phyloP scores from a whole-genome alignment of 1,140 invertebrate genomes.

The Caenorhabditis briggsae region DNA sequence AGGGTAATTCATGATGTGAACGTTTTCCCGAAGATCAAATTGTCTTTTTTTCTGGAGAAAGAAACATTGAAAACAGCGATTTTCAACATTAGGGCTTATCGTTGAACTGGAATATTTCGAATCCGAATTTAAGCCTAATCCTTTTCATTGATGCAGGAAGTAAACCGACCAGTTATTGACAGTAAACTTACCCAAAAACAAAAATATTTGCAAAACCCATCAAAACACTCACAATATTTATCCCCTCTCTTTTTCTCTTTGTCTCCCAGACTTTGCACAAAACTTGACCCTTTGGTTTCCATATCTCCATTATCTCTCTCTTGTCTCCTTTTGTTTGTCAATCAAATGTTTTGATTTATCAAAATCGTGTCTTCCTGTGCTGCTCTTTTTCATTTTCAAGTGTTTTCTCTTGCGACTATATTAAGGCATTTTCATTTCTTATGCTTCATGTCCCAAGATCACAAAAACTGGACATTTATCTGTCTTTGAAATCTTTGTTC shows the following conservation, averaged over 20 bases:
- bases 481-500: neutral
- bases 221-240: too few relatives aligned
- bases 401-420: neutral
- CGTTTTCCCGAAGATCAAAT: too few relatives aligned
- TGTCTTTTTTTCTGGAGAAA: too few relatives aligned
- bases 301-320: neutral
- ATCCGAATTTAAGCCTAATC: too few relatives aligned
- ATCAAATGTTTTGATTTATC: slow-evolving; percentile 6
- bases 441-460: neutral
- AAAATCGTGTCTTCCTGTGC: neutral
- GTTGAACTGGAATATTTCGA: too few relatives aligned
- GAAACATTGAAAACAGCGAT: too few relatives aligned
- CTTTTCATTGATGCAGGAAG: too few relatives aligned
- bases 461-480: slow-evolving; percentile 34
- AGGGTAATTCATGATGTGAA: too few relatives aligned
- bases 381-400: slow-evolving; percentile 12
- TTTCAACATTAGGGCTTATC: too few relatives aligned
- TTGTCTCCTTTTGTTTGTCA: neutral
- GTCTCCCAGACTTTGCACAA: neutral
- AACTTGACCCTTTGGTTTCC: neutral
- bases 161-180: too few relatives aligned
- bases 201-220: too few relatives aligned
- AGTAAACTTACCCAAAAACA: too few relatives aligned
- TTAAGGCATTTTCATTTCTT: neutral
- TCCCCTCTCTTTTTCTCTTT: neutral